Base-by-base conservation (phyloP, 64 coral and sea anemone species). In the Stichodactyla mertensii region DNA sequence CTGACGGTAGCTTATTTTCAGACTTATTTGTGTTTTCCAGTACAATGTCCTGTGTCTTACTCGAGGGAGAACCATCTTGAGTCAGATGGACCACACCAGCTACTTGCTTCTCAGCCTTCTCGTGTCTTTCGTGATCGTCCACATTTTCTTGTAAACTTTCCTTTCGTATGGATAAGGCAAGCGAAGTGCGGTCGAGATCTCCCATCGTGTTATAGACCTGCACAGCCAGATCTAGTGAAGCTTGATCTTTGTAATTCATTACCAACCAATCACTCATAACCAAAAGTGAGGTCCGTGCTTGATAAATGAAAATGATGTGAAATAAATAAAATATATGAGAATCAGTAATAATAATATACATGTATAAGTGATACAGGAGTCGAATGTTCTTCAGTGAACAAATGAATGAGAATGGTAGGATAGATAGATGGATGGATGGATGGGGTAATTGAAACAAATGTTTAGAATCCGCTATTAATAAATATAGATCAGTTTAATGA, bases 251-350 rank as follows among this genome's bases (percentile, higher is more conserved):
- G 78, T 81, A 16, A 6, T 81, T 54, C 78, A 81, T 53, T 22
- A 81, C 31, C 78, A 81, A 11, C 78, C 78, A 81, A 11, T 81
- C 78, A 81, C 78, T 81, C 78, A 81, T 81, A 16, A 81, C 5
- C 78, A 81, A 55, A 6, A 54, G 22, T 81, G 78, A 81, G 52
- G 16, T 18, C 6, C 51, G 8, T 16, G 36, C 78, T 81, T 12
- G 36, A 45, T 45, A 45, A 79, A 51, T 11, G 26, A 14, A 79
- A 14, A 79, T 51, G 31, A 66, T 19, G 31, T 52, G 52, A 55
- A 7, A 20, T 81, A 6, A 80, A 16, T 80, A 80, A 4, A 70
- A 70, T 70, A 22, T 13, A 11, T 57, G 14, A 57, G 36, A 45
- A 45, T 45, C 3, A 45, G 36, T 45, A 45, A 45, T 45, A 45